Evolutionary conservation across 2,888 invertebrate genomes (phyloP).

Genomic region (Balanococcus diminutus): DNA sequence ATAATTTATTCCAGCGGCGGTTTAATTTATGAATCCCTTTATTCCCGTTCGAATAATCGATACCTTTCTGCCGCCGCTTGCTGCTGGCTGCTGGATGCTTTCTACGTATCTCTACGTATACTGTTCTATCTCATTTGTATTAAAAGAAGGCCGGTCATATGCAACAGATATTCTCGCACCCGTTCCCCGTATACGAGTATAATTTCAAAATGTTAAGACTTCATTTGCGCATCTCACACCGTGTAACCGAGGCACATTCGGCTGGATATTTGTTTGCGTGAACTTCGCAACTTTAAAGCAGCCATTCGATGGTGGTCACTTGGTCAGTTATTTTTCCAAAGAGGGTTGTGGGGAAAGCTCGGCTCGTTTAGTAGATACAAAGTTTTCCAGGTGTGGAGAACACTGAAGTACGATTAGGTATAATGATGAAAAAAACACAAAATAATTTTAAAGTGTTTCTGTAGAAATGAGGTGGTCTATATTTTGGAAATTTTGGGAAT

Average conservation of each 20-base stretch:
- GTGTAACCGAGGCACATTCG: not conserved
- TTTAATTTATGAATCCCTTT: constrained; percentile 53
- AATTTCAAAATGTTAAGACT: constrained; percentile 20
- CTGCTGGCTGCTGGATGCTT: not conserved
- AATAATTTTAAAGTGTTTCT: no score
- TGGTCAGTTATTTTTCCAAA: no score
- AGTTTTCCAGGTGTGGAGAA: no score
- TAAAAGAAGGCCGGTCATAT: not conserved
- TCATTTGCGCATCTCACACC: not conserved
- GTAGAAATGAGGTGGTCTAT: no score
- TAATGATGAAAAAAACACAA: no score
- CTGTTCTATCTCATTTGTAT: not conserved
- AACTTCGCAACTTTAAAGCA: not conserved
- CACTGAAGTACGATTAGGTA: no score
- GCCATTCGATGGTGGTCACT: not conserved
- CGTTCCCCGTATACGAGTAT: no score
- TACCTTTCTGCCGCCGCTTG: not conserved
- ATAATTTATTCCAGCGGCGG: constrained; percentile 51
- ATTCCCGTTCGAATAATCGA: constrained; percentile 40
- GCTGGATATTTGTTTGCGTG: not conserved
- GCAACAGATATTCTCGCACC: not conserved
- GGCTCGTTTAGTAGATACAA: no score
- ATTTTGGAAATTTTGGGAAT: no score
- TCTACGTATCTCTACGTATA: not conserved
- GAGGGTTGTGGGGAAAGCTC: no score